Evolutionary conservation across 2,113 vertebrate genomes (phyloP), one percentile per base, ranked within the genome.

Genomic region (Pterocles gutturalis): DNA sequence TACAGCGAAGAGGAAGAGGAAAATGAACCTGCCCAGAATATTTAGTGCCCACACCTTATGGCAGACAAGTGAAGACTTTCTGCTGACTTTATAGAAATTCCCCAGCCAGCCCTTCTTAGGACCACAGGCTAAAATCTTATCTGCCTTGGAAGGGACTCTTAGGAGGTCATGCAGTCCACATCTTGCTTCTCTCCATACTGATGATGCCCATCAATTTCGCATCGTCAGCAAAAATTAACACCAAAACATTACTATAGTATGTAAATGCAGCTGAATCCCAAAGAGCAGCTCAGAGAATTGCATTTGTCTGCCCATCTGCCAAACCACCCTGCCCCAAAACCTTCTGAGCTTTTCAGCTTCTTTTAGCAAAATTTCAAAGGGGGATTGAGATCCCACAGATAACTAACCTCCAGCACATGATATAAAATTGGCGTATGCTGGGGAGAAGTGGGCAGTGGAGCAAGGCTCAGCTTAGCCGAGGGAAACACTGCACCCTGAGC

Each of bases 341-440:
- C 48, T 20, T 1, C 31, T 0, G 2, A 60, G 61, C 38, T 65
- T 48, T 61, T 33, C 7, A 70, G 49, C n/a, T 21, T 36, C 61
- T 31, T 43, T 20, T 15, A 13, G 22, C 13, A 48, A 45, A 11
- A 43, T 48, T 84, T 57, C 69, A 34, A 69, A n/a, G 0, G 51
- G 22, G 31, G 69, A 60, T 18, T 6, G 10, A 82, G 69, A 73
- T 61, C 45, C 48, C 72, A 51, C 36, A 76, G 78, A 25, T 18
- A 58, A 84, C 67, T 49, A 81, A 92, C n/a, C 9, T 26, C 51
- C 51, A 43, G 45, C 2, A 25, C 22, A 4, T 19, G 3, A 6
- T 21, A 15, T 21, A 41, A 26, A 25, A 53, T 15, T 1, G 10
- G 17, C 1, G 13, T 20, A 20, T 2, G 18, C 4, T 4, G 33